Evolutionary conservation across 2,888 invertebrate species (phyloP).

Genomic region (Drosophila mimetica): DNA sequence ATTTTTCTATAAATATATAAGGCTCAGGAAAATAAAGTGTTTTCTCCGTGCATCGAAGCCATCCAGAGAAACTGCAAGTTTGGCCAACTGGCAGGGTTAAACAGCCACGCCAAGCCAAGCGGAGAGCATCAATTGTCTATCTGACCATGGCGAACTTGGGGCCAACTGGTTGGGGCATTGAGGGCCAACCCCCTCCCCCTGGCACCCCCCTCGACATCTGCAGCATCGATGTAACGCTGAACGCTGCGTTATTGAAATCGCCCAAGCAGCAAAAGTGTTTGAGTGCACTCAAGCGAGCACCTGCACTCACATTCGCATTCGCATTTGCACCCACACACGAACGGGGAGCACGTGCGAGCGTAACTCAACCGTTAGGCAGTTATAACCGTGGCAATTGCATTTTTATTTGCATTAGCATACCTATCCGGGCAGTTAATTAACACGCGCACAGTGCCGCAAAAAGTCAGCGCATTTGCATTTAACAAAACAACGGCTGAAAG

Average conservation of each 20-base stretch:
- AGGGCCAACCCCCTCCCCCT: conserved; percentile 24
- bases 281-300: conserved; percentile 64
- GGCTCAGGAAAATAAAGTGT: too few species aligned
- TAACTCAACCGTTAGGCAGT: conserved; percentile 37
- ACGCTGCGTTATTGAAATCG: conserved; percentile 72
- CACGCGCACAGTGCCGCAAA: conserved; percentile 6
- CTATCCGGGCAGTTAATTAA: conserved; percentile 33
- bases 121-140: conserved; percentile 71
- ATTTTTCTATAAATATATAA: too few species aligned
- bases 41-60: conserved; percentile 9
- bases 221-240: conserved; percentile 44
- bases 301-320: conserved; percentile 29
- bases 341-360: conserved; percentile 12
- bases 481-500: conserved; percentile 21
- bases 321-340: conserved; percentile 12
- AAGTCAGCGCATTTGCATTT: conserved; percentile 28
- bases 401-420: conserved; percentile 40
- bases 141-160: conserved; percentile 54
- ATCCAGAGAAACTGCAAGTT: conserved; percentile 53
- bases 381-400: conserved; percentile 35
- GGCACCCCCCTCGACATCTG: not conserved
- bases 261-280: conserved; percentile 69
- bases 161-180: conserved; percentile 43
- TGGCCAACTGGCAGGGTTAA: conserved; percentile 59
- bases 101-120: conserved; percentile 58